phyloP scores from a whole-genome alignment of 2,888 invertebrate species.

The Operophtera brumata region DNA sequence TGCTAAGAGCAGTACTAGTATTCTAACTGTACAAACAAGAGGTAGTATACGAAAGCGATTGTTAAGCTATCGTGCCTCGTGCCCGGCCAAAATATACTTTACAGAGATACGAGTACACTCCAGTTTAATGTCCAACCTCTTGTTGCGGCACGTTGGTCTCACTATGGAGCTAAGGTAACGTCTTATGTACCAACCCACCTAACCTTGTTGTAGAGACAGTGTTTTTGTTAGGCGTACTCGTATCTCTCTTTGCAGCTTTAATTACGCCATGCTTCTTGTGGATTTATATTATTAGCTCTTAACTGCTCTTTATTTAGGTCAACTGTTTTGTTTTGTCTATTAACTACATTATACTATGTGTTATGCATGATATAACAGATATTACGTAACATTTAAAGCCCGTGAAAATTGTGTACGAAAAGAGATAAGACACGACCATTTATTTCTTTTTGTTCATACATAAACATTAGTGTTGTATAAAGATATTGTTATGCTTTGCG shows the following conservation, averaged over 20 bases:
- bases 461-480: conserved; percentile 30
- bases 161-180: conserved; percentile 39
- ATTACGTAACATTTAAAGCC: conserved; percentile 24
- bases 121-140: conserved; percentile 59
- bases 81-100: conserved; percentile 60
- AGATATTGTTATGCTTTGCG: conserved; percentile 29
- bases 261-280: conserved; percentile 19
- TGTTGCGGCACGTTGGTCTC: conserved; percentile 46
- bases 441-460: conserved; percentile 33
- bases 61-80: conserved; percentile 51
- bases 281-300: conserved; percentile 16
- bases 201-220: conserved; percentile 12
- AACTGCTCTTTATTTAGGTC: conserved; percentile 7
- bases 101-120: conserved; percentile 59
- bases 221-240: conserved; percentile 21
- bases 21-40: conserved; percentile 57
- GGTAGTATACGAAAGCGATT: conserved; percentile 54
- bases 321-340: conserved; percentile 4
- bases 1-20: conserved; percentile 34
- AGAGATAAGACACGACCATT: conserved; percentile 26
- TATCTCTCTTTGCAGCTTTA: conserved; percentile 16
- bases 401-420: conserved; percentile 21
- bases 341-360: background rate
- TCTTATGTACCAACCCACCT: conserved; percentile 33
- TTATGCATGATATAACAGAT: too few species aligned